These are phyloP conservation scores for Todiramphus chloris DNA, from an alignment of 2,113 vertebrate species.

Conservation along the genomic window DNA sequence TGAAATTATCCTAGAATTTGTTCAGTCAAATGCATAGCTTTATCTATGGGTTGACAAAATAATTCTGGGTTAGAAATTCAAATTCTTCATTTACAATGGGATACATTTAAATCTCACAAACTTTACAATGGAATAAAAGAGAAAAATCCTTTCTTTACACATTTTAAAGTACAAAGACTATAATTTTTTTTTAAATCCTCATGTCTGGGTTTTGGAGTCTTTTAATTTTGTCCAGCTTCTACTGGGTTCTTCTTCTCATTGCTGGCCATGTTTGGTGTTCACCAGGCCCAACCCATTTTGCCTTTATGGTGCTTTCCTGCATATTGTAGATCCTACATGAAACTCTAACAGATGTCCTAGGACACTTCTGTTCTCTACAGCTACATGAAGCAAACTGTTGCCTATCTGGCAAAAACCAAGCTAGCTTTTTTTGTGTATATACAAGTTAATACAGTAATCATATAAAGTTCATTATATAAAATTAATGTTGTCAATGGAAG, in stretches of 20 bases:
- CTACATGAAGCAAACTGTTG: not conserved
- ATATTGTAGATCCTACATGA: not conserved
- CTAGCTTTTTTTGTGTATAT: not conserved
- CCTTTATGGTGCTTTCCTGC: not conserved
- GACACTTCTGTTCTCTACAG: not conserved
- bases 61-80: slow-evolving; percentile 23
- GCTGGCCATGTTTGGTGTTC: not conserved
- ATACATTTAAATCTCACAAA: not conserved
- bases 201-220: not conserved
- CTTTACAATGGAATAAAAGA: not conserved
- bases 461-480: not conserved
- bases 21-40: not conserved
- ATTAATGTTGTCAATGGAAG: not conserved
- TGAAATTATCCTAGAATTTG: slow-evolving; percentile 3
- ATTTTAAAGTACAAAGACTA: not conserved
- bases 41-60: not conserved
- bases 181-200: not conserved
- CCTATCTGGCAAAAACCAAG: not conserved
- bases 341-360: not conserved
- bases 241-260: not conserved
- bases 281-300: not conserved
- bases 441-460: not conserved
- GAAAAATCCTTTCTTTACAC: not conserved
- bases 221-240: not conserved
- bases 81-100: not conserved